A percentile compares a stretch with the other conserved stretches of the same genome.
phyloP scores from a whole-genome alignment of 35 echinoderm and acorn worm genomes.

The Patiria miniata region DNA sequence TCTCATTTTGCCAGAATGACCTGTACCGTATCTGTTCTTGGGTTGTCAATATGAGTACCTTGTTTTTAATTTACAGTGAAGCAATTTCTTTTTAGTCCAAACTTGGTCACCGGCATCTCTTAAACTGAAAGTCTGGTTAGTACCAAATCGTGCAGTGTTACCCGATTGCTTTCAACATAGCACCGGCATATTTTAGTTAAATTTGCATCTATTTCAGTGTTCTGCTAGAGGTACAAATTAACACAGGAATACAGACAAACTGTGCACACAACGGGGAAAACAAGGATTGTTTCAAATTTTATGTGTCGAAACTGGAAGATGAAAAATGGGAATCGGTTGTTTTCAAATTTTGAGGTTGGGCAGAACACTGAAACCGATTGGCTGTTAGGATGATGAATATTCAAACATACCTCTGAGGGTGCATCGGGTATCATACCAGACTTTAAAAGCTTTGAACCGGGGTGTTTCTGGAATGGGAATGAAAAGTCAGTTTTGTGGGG shows the following conservation, averaged over 20 bases:
- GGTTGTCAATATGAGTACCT: no score
- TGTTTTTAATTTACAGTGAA: no score
- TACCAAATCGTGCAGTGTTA: slow-evolving; percentile 5
- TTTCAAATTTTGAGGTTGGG: neutral
- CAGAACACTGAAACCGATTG: slow-evolving; percentile 28
- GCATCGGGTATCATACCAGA: slow-evolving; percentile 24
- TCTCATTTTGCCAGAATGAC: no score
- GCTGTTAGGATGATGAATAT: slow-evolving; percentile 30
- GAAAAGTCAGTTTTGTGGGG: neutral
- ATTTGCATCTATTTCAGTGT: slow-evolving; percentile 10
- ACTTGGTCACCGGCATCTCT: no score
- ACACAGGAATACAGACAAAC: no score
- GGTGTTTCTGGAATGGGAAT: slow-evolving; percentile 30
- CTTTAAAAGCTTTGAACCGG: slow-evolving; percentile 26
- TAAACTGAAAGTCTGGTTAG: neutral
- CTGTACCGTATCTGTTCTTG: no score
- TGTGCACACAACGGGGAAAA: no score
- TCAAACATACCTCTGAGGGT: slow-evolving; percentile 21
- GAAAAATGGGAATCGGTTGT: no score
- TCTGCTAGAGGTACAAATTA: neutral
- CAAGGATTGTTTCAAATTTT: no score
- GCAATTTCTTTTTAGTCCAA: no score
- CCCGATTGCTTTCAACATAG: neutral
- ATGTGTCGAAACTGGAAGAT: no score
- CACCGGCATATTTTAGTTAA: neutral